phyloP scores from a whole-genome alignment of 2,113 vertebrate genomes.

The Erpornis zantholeuca region DNA sequence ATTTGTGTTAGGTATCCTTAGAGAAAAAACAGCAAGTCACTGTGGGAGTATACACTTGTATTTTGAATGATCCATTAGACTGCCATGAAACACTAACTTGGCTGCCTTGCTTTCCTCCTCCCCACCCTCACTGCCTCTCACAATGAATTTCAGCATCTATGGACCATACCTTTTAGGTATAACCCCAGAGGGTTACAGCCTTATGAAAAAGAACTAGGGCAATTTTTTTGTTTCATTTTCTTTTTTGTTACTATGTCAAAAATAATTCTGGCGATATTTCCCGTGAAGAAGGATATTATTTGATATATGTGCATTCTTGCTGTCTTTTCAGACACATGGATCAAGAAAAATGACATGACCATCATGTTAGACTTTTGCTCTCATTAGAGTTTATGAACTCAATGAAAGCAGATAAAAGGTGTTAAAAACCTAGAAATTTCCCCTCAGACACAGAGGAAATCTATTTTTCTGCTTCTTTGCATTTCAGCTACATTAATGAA shows the following conservation, averaged over 20 bases:
- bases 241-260: neutral
- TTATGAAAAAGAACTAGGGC: neutral
- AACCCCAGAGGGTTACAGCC: neutral
- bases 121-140: accelerated
- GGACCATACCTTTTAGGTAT: neutral
- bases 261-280: neutral
- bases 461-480: slow-evolving; percentile 32
- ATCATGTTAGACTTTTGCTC: neutral
- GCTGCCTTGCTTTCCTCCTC: accelerated
- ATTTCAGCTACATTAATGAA: slow-evolving; percentile 55
- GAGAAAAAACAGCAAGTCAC: neutral
- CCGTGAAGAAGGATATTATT: neutral
- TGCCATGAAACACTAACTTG: neutral
- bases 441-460: neutral
- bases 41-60: neutral
- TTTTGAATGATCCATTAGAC: neutral
- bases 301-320: neutral
- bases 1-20: neutral
- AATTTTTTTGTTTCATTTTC: neutral
- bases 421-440: slow-evolving; percentile 1
- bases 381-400: slow-evolving; percentile 39
- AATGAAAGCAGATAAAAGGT: neutral
- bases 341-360: neutral
- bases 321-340: neutral
- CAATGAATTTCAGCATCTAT: neutral